Evolutionary conservation across 1,140 invertebrate genomes (phyloP).

Genomic region (Tetraneura akinire): DNA sequence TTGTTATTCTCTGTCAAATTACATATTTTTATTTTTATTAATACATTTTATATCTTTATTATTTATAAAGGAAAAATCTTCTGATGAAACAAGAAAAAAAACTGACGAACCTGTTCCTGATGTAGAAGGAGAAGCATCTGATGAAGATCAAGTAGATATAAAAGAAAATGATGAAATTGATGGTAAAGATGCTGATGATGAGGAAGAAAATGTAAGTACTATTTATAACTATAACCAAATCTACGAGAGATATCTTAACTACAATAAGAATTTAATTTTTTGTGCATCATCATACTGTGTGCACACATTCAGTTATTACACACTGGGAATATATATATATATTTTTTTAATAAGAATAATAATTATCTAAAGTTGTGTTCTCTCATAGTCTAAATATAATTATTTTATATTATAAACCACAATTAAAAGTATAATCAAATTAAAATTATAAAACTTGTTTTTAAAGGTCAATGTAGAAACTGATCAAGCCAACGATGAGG

Average conservation of each 20-base stretch:
- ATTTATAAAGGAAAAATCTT: slow-evolving; percentile 58
- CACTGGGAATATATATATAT: too few species aligned
- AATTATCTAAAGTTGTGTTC: too few species aligned
- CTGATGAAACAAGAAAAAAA: slow-evolving; percentile 63
- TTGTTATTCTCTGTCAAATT: slow-evolving; percentile 37
- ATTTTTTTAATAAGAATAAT: too few species aligned
- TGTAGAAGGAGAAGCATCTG: slow-evolving; percentile 56
- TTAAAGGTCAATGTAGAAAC: slow-evolving; percentile 39
- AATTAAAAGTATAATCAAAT: not conserved
- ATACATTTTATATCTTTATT: slow-evolving; percentile 17
- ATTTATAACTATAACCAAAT: not conserved
- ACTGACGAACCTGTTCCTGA: slow-evolving; percentile 64
- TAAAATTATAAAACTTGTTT: slow-evolving; percentile 3
- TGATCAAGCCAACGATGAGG: slow-evolving; percentile 41
- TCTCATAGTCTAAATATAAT: too few species aligned
- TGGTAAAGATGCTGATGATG: slow-evolving; percentile 55
- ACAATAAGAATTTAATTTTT: too few species aligned
- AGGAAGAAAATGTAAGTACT: slow-evolving; percentile 35
- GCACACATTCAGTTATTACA: too few species aligned
- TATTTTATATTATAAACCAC: not conserved
- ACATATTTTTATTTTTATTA: slow-evolving; percentile 13
- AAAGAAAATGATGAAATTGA: slow-evolving; percentile 55
- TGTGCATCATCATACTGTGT: too few species aligned
- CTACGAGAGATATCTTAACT: too few species aligned
- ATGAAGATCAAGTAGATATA: slow-evolving; percentile 56